Conservation (phyloP, 2,888 invertebrate species). For the Andrena marginata region DNA sequence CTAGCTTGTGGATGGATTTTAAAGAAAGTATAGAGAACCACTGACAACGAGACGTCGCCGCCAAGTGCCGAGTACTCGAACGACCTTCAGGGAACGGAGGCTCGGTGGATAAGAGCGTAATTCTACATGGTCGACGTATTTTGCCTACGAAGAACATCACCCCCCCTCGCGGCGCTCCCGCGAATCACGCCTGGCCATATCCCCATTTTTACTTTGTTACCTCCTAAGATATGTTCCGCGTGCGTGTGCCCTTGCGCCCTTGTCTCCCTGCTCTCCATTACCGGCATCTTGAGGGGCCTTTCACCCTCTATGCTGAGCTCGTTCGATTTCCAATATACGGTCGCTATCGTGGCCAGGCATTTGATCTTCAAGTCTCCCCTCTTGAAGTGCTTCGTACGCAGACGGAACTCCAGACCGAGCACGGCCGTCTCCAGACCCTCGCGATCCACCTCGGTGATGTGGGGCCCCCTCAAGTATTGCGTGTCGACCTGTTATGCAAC, state of each 20-base stretch:
- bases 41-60: background rate
- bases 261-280: conserved; percentile 92
- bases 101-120: conserved; percentile 13
- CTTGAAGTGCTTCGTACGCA: conserved; percentile 92
- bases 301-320: conserved; percentile 95
- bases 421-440: conserved; percentile 92
- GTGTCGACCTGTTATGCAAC: conserved; percentile 83
- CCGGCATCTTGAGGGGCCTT: conserved; percentile 89
- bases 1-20: too few species aligned
- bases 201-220: conserved; percentile 35
- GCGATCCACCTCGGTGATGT: conserved; percentile 86
- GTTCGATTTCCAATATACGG: conserved; percentile 94
- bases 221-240: conserved; percentile 91
- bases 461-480: conserved; percentile 85
- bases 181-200: background rate
- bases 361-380: conserved; percentile 95
- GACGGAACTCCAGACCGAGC: conserved; percentile 92
- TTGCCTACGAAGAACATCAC: background rate
- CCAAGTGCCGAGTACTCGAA: conserved; percentile 15
- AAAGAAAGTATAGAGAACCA: conserved; percentile 3
- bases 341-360: conserved; percentile 95
- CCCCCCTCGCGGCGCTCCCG: background rate
- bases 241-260: conserved; percentile 87
- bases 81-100: conserved; percentile 4
- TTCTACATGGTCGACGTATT: conserved; percentile 5